Evolutionary conservation across 2,113 vertebrate genomes (phyloP), one percentile per base, ranked within the genome.

Genomic region (Phaethornis superciliosus): DNA sequence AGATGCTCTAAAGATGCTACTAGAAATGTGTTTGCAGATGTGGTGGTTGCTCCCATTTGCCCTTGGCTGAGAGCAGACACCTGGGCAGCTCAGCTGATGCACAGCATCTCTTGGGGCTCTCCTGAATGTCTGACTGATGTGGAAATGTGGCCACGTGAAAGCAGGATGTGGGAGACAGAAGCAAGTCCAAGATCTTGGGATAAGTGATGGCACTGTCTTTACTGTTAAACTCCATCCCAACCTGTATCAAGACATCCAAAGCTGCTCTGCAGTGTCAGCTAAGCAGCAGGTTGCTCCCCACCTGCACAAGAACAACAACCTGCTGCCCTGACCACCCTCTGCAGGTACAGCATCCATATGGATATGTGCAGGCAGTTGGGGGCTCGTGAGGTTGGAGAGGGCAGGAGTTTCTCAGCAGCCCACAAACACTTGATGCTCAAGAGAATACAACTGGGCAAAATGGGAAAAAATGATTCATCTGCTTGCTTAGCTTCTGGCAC

Each of bases 11-110:
- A 15, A 65, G 54, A 20, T 24, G 47, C 65, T 24, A 2, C 6
- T 4, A 30, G 52, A 52, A 10, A 24, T 24, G 3, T 0, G 27
- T n/a, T 51, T 44, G 49, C 42, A 74, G 56, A 21, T 0, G 17
- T 15, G 20, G 32, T n/a, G 60, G 46, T 68, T 83, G 68, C 56
- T 70, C n/a, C n/a, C 12, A 8, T 13, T 15, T 64, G 62, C 56
- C 67, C n/a, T 42, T 24, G 72, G 60, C 72, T 64, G 75, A 47
- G 44, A 75, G 62, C 79, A 74, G 24, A 11, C 67, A 28, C 22
- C 18, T 0, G 14, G n/a, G 63, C 52, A 77, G 46, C 69, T 67
- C 28, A 55, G 33, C 58, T 62, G 69, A 19, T 28, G 65, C 24
- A 33, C 23, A 24, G 42, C 55, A 69, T 49, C 67, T 55, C 40